A percentile compares a stretch with the other conserved stretches of the same genome.
These are phyloP conservation scores for Pteronotus mesoamericanus DNA, from an alignment of 2,797 vertebrate species.

Conservation along the genomic window DNA sequence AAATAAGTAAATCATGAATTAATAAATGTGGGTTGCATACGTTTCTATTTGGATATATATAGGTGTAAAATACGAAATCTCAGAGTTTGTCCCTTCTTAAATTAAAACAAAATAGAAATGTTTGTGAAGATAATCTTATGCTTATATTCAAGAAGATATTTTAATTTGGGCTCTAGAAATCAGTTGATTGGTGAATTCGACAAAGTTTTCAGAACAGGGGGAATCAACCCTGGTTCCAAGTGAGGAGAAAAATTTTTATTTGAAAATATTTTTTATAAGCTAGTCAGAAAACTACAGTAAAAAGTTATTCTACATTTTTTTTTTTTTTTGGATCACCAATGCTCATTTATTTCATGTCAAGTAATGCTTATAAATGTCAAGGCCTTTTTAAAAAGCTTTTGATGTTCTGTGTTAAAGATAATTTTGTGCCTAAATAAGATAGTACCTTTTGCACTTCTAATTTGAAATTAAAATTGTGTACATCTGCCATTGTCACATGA, in stretches of 20 bases:
- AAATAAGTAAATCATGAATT: neutral
- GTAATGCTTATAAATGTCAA: slow-evolving; percentile 46
- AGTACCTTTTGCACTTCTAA: neutral
- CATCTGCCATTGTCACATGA: neutral
- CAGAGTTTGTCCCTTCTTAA: neutral
- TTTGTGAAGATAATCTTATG: neutral
- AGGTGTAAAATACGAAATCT: neutral
- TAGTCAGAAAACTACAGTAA: slow-evolving; percentile 26
- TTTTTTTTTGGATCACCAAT: neutral
- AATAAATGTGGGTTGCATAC: neutral
- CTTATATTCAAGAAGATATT: neutral
- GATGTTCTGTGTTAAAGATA: slow-evolving; percentile 10
- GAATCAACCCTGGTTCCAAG: neutral
- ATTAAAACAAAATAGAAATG: slow-evolving; percentile 10
- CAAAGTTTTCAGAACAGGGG: slow-evolving; percentile 15
- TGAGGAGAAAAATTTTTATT: neutral
- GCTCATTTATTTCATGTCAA: slow-evolving; percentile 37
- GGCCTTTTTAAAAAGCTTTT: slow-evolving; percentile 23
- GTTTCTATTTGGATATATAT: neutral
- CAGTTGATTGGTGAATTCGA: neutral
- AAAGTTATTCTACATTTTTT: neutral
- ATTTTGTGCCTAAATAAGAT: slow-evolving; percentile 12
- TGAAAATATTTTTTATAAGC: slow-evolving; percentile 3
- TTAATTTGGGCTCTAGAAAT: neutral
- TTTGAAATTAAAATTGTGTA: neutral